Evolutionary conservation across 2,888 invertebrate species (phyloP).

Genomic region (Cheilosia grossa): DNA sequence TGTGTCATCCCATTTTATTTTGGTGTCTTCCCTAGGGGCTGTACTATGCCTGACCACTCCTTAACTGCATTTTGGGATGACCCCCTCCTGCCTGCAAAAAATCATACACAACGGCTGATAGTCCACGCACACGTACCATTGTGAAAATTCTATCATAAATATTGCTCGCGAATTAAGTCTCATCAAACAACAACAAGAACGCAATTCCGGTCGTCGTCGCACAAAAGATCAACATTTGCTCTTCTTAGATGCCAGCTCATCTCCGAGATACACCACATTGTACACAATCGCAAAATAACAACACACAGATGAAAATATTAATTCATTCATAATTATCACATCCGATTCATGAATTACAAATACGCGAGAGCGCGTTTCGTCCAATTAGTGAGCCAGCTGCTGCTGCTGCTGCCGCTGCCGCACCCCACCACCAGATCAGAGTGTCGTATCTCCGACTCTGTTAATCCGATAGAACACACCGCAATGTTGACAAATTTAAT

Average conservation of each 20-base stretch:
- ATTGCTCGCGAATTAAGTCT: background rate
- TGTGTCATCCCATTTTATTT: too few species aligned
- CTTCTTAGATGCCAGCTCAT: conserved; percentile 34
- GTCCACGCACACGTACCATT: too few species aligned
- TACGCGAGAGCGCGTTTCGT: conserved; percentile 65
- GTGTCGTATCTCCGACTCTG: background rate
- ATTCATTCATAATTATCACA: conserved; percentile 74
- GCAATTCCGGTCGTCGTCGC: background rate
- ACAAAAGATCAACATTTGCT: conserved; percentile 41
- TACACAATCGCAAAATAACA: background rate
- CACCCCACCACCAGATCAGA: background rate
- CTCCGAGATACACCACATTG: background rate
- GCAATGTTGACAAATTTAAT: conserved; percentile 63
- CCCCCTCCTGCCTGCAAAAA: background rate
- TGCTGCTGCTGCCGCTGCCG: background rate
- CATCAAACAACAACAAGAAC: background rate
- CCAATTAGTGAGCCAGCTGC: conserved; percentile 29
- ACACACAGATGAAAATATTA: conserved; percentile 5
- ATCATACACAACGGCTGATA: too few species aligned
- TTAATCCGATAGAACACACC: background rate
- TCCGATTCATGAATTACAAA: conserved; percentile 74
- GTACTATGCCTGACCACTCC: too few species aligned
- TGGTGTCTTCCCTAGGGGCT: too few species aligned
- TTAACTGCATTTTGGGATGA: too few species aligned
- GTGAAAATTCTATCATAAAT: too few species aligned